Percentiles rank a stretch among this genome's conserved stretches.
These are phyloP conservation scores for Psettodes erumei DNA, from an alignment of 2,113 vertebrate genomes.

Conservation along the genomic window DNA sequence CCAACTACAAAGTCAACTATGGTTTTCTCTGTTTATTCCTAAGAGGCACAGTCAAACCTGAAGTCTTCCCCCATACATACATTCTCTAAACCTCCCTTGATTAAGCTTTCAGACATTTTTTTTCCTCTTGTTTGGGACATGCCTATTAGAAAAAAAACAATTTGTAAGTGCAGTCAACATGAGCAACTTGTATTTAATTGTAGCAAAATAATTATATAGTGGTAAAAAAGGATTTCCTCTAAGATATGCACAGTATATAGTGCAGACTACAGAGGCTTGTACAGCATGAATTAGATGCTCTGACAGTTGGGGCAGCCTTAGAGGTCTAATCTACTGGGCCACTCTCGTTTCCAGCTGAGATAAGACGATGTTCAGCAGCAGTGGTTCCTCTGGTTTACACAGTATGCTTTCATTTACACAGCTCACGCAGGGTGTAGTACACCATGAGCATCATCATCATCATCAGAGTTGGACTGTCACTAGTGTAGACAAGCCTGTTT, in stretches of 20 bases:
- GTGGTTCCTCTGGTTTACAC: not conserved
- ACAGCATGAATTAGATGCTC: not conserved
- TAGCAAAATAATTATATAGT: not conserved
- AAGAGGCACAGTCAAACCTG: not conserved
- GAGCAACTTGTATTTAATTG: not conserved
- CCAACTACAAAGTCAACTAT: not conserved
- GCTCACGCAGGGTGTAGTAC: not conserved
- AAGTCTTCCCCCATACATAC: too few species aligned
- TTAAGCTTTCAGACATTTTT: not conserved
- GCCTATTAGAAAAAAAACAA: not conserved
- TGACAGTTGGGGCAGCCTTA: not conserved
- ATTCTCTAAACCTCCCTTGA: not conserved
- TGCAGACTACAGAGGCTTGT: not conserved
- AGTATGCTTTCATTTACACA: not conserved
- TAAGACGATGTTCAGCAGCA: conserved; percentile 14
- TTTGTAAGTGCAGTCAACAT: not conserved
- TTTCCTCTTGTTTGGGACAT: not conserved
- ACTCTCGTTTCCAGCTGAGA: conserved; percentile 27
- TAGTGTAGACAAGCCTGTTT: not conserved
- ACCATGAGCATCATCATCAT: too few species aligned
- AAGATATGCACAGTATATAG: not conserved
- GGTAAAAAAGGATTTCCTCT: not conserved
- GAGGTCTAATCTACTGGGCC: conserved; percentile 9
- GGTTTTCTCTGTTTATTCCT: not conserved
- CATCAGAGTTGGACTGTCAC: conserved; percentile 3